Base-by-base conservation (phyloP, 2,113 vertebrate species). In the Tachysurus vachellii region DNA sequence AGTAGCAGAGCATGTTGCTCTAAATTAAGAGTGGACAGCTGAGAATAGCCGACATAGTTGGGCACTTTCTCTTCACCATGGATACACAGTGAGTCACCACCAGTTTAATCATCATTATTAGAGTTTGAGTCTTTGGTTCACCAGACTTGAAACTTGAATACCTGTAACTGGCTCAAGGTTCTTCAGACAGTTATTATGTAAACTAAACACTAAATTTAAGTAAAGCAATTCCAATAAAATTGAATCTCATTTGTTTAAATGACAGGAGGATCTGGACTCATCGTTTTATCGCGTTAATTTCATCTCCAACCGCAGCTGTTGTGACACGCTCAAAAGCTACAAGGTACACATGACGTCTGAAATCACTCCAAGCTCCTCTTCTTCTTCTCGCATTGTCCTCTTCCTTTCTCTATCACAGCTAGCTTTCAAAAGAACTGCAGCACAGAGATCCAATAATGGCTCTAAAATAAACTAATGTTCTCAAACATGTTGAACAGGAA, bases 241-340 rank as follows among this genome's bases (percentile, higher is more conserved):
- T 16, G 76, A 50, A n/a, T n/a, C 57, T 68, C 61, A 36, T 85
- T 31, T 31, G 21, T 85, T 57, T 96, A 96, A 97, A 62, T 95
- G 95, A 96, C 95, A 94, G 93, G 88, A 84, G 92, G 94, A 94
- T 94, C 95, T 97, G 96, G 93, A 89, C 88, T 82, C 19, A 2
- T 36, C 47, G 8, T 50, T 50, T 50, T 50, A 50, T 9, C 8
- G 88, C 89, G 94, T 96, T 97, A 97, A 97, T 96, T 97, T 96
- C 85, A 95, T 95, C 96, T 95, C 90, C 92, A 64, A 80, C 95
- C 95, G 91, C 94, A 94, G 91, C 95, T 94, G 92, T 92, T 95
- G 95, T 95, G 94, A 93, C 95, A 83, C 76, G 92, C 91, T 94
- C 93, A 79, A 88, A 47, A 61, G 23, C 87, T 16, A 93, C 93